Conservation (phyloP, 2,113 vertebrate species). For the Hypomesus transpacificus region DNA sequence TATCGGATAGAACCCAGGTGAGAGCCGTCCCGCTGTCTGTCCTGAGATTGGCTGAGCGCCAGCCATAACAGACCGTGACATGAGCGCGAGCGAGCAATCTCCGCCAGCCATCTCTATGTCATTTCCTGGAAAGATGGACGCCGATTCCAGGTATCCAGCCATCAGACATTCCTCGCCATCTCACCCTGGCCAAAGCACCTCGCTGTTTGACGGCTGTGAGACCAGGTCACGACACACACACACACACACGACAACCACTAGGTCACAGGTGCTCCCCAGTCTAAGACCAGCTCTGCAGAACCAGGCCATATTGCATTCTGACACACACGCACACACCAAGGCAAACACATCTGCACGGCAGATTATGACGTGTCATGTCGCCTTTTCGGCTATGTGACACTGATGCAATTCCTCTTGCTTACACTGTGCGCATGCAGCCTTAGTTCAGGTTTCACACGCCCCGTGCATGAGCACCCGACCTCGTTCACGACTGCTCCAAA, state of each 20-base stretch:
- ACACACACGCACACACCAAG: conserved; percentile 3
- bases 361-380: no score
- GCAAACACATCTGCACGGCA: no score
- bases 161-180: conserved; percentile 51
- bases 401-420: not conserved
- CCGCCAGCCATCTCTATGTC: conserved; percentile 63
- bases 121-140: conserved; percentile 69
- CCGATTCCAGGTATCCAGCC: conserved; percentile 63
- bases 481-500: conserved; percentile 38
- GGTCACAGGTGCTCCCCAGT: conserved; percentile 19
- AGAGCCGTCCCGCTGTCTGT: conserved; percentile 31
- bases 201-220: not conserved
- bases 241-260: conserved; percentile 1
- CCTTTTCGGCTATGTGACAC: not conserved
- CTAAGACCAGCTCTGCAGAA: conserved; percentile 4
- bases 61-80: conserved; percentile 64
- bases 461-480: not conserved
- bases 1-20: conserved; percentile 24
- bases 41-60: conserved; percentile 52
- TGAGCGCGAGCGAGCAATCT: conserved; percentile 59
- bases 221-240: not conserved
- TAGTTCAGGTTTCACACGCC: conserved; percentile 22
- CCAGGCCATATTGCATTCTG: conserved; percentile 8
- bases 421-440: conserved; percentile 28
- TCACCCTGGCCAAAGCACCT: not conserved